These are phyloP conservation scores for Rhinoderma darwinii DNA, from an alignment of 2,113 vertebrate species.

Conservation along the genomic window DNA sequence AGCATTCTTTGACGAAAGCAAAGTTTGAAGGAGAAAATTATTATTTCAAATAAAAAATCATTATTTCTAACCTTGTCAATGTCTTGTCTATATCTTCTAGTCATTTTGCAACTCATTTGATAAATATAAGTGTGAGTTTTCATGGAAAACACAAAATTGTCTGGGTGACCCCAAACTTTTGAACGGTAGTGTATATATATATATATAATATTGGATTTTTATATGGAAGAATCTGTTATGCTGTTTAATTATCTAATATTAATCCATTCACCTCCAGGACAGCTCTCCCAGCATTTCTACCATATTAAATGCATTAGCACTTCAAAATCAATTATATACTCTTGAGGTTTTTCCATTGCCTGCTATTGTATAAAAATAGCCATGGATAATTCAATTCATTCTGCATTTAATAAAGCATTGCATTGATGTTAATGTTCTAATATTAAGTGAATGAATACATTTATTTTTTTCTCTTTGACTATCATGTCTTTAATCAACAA, in stretches of 20 bases:
- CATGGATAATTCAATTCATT: slow-evolving; percentile 15
- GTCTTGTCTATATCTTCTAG: too few relatives aligned
- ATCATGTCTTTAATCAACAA: slow-evolving; percentile 29
- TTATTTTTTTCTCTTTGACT: background rate
- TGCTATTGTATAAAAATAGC: slow-evolving; percentile 40
- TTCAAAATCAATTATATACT: slow-evolving; percentile 37
- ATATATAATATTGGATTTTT: background rate
- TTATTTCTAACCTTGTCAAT: too few relatives aligned
- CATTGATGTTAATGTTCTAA: slow-evolving; percentile 12
- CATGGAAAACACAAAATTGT: too few relatives aligned
- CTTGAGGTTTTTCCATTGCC: slow-evolving; percentile 24
- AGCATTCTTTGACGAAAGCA: too few relatives aligned
- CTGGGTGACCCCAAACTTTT: too few relatives aligned
- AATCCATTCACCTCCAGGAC: slow-evolving; percentile 33
- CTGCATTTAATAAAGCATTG: slow-evolving; percentile 42
- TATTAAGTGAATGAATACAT: slow-evolving; percentile 28
- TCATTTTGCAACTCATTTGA: too few relatives aligned
- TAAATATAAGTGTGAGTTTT: too few relatives aligned
- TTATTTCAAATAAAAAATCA: too few relatives aligned
- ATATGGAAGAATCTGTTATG: background rate
- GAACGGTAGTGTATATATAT: too few relatives aligned
- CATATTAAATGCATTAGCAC: slow-evolving; percentile 21
- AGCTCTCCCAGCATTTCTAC: background rate
- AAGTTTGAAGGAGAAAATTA: too few relatives aligned
- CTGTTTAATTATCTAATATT: slow-evolving; percentile 14